These are phyloP conservation scores for Grantiella picta DNA, from an alignment of 2,113 vertebrate species.

Conservation along the genomic window DNA sequence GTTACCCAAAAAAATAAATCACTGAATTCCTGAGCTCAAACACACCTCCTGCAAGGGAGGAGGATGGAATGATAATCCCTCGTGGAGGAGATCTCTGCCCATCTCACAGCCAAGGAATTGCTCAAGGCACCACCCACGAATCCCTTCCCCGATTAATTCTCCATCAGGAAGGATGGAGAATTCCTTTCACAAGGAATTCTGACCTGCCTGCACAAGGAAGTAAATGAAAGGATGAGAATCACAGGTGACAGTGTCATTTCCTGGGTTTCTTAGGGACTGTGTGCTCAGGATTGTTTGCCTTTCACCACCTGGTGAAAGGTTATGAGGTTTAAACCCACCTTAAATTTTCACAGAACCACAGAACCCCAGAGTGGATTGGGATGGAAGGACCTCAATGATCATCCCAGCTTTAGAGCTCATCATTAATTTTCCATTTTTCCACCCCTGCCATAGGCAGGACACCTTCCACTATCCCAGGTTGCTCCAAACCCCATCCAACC, in stretches of 20 bases:
- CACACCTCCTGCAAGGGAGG: not conserved
- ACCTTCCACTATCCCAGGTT: not conserved
- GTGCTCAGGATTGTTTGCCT: not conserved
- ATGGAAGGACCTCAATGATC: not conserved
- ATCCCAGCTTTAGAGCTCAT: accelerated
- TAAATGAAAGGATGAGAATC: not conserved
- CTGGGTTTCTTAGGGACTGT: not conserved
- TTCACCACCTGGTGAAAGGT: not conserved
- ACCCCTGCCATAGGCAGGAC: not conserved
- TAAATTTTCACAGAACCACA: not conserved
- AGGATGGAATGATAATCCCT: not conserved
- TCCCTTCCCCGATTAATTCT: not conserved
- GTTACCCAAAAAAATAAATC: not conserved
- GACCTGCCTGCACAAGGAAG: not conserved
- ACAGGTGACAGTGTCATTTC: accelerated
- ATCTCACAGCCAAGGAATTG: not conserved
- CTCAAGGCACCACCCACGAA: not conserved
- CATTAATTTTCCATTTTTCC: not conserved
- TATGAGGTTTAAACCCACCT: not conserved
- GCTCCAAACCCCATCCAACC: not conserved
- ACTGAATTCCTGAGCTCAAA: not conserved
- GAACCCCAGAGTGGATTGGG: not conserved
- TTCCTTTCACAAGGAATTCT: not conserved
- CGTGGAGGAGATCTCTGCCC: not conserved
- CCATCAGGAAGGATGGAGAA: not conserved